Base-by-base conservation (phyloP, 2,113 vertebrate genomes). In the Butorides virescens region DNA sequence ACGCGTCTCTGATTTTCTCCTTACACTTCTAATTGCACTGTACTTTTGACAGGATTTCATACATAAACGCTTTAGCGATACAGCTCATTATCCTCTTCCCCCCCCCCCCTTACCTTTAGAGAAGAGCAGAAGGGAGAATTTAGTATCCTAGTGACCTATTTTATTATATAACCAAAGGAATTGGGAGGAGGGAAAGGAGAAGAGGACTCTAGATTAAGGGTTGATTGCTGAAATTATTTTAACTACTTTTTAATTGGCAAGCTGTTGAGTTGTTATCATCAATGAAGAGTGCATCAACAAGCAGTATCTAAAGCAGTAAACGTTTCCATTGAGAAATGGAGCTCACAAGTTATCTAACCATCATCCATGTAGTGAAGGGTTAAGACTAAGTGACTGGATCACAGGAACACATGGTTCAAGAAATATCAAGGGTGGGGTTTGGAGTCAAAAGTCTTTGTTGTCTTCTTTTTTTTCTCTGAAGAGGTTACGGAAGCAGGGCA, bases 191-290 rank as follows among this genome's bases (percentile, higher is more conserved):
- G 50, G 17, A 87, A 87, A 36, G 27, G 29, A 76, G 71, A 65
- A 80, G 3, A 71, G 58, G 19, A 77, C 55, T 91, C 37, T 58
- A 92, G 78, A 88, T 95, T 88, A 88, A 78, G 46, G 11, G 29
- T 62, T 96, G 91, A 95, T 96, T 96, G 83, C 78, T 83, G 63
- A 93, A 97, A 96, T 97, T 86, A 89, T 93, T 96, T 77, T 93
- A 96, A 94, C 82, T 93, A 25, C 88, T 59, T 95, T 86, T 96
- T 96, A 95, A 96, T 93, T 94, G 90, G 75, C 47, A 88, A 73
- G 67, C 59, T 94, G 68, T 94, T 95, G 85, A 88, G 90, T 77
- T 90, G 77, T 88, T 94, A 94, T 47, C 78, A 53, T 92, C 74
- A 88, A 19, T 66, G 82, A 95, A 71, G 81, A 93, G 20, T 11